Percentiles rank a stretch among this genome's conserved stretches.
Conservation (phyloP, 2,888 invertebrate genomes). For the Blastobasis adustella region DNA sequence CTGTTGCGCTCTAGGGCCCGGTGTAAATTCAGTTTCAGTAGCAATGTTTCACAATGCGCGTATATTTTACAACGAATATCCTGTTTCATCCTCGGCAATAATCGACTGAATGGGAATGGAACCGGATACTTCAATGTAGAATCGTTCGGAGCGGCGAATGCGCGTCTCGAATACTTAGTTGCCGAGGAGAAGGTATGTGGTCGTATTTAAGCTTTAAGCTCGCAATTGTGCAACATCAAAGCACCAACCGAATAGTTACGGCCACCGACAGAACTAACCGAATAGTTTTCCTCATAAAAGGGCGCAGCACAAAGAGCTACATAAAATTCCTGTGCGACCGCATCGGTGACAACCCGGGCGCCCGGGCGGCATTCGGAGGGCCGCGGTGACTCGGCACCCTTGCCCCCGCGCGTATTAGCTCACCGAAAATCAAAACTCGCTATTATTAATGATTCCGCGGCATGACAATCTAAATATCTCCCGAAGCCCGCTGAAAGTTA, state of each 20-base stretch:
- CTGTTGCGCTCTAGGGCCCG: too few species aligned
- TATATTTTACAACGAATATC: too few species aligned
- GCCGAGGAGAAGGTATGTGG: too few species aligned
- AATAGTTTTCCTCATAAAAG: conserved; percentile 66
- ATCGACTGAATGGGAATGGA: too few species aligned
- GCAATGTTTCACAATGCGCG: too few species aligned
- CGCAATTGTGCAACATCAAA: conserved; percentile 37
- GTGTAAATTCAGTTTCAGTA: too few species aligned
- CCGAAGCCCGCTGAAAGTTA: conserved; percentile 43
- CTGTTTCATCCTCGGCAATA: too few species aligned
- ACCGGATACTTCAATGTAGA: too few species aligned
- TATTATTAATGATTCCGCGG: conserved; percentile 68
- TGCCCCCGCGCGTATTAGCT: conserved; percentile 68
- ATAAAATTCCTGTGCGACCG: conserved; percentile 68
- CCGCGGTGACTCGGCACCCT: conserved; percentile 60
- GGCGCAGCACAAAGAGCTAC: conserved; percentile 68
- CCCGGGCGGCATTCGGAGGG: conserved; percentile 66
- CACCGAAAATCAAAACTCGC: conserved; percentile 71
- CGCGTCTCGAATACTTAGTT: too few species aligned
- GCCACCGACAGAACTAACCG: conserved; percentile 54
- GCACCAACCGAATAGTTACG: conserved; percentile 55
- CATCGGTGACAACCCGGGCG: conserved; percentile 68
- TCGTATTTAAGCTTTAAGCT: too few species aligned
- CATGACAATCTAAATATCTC: conserved; percentile 73
- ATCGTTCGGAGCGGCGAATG: too few species aligned